A percentile compares a stretch with the other conserved stretches of the same genome.
phyloP scores from a whole-genome alignment of 2,888 invertebrate species.

The Synanthedon formicaeformis region DNA sequence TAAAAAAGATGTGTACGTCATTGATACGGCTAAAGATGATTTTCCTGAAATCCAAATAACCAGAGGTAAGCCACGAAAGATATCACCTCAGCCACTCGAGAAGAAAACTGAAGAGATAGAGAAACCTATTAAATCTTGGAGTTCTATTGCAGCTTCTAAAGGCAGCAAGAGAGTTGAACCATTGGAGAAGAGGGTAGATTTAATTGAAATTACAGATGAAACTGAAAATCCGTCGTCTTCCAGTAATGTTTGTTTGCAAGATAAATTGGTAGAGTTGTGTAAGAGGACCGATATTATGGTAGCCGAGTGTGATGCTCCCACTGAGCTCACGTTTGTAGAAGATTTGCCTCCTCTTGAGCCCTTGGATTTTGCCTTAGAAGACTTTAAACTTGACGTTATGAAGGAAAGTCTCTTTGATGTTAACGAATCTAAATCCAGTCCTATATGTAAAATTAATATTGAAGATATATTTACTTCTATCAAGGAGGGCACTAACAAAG shows the following conservation, averaged over 20 bases:
- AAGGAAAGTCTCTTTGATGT: conserved; percentile 52
- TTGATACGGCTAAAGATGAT: conserved; percentile 54
- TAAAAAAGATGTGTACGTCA: conserved; percentile 55
- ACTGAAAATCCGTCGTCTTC: conserved; percentile 12
- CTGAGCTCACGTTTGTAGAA: conserved; percentile 55
- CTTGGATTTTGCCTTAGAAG: conserved; percentile 53
- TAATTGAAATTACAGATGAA: neutral
- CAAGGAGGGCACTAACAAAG: conserved; percentile 42
- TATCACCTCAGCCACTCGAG: conserved; percentile 37
- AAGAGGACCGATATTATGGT: conserved; percentile 62
- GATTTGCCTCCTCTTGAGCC: conserved; percentile 50
- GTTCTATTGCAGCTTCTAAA: conserved; percentile 60
- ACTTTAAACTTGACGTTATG: conserved; percentile 59
- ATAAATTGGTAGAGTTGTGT: conserved; percentile 52
- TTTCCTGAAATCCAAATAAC: conserved; percentile 63
- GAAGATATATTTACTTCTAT: conserved; percentile 57
- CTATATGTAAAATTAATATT: conserved; percentile 60
- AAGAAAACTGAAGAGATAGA: conserved; percentile 21
- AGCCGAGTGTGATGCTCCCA: conserved; percentile 56
- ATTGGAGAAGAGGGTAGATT: neutral
- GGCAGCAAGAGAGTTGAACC: conserved; percentile 26
- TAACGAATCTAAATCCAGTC: conserved; percentile 42
- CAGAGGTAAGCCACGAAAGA: conserved; percentile 42
- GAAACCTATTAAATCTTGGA: conserved; percentile 63
- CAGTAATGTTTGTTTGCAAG: conserved; percentile 39